Conservation (phyloP, 2,888 invertebrate species). For the Ochropleura leucogaster region DNA sequence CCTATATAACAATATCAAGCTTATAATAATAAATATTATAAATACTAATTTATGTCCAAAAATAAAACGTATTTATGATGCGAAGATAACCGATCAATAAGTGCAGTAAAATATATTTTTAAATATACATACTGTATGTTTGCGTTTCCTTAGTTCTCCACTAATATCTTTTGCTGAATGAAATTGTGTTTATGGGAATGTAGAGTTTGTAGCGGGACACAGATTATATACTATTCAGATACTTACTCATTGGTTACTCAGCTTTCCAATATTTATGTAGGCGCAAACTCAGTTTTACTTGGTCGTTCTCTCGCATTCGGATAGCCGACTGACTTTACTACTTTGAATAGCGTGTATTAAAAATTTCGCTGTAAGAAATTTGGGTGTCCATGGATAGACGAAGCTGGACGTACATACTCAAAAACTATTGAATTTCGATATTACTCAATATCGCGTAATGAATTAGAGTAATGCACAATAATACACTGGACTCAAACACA, state of each 20-base stretch:
- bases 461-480: not conserved
- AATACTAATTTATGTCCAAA: conserved; percentile 39
- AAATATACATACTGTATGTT: conserved; percentile 44
- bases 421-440: not conserved
- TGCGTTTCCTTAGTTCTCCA: conserved; percentile 43
- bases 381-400: not conserved
- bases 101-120: conserved; percentile 48
- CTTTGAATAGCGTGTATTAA: not conserved
- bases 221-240: conserved; percentile 27
- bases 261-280: not conserved
- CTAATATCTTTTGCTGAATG: conserved; percentile 31
- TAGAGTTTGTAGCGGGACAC: not conserved
- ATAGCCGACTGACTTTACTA: not conserved
- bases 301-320: not conserved
- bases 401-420: not conserved
- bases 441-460: not conserved
- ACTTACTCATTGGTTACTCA: not conserved
- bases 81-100: conserved; percentile 22
- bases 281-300: not conserved
- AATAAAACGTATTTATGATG: conserved; percentile 38
- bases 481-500: not conserved
- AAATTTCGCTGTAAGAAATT: not conserved
- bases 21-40: conserved; percentile 36
- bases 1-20: conserved; percentile 44
- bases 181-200: conserved; percentile 17